phyloP scores from a whole-genome alignment of 30 jellyfish, hydroid and myxozoan species.

The Aurelia coerulea region DNA sequence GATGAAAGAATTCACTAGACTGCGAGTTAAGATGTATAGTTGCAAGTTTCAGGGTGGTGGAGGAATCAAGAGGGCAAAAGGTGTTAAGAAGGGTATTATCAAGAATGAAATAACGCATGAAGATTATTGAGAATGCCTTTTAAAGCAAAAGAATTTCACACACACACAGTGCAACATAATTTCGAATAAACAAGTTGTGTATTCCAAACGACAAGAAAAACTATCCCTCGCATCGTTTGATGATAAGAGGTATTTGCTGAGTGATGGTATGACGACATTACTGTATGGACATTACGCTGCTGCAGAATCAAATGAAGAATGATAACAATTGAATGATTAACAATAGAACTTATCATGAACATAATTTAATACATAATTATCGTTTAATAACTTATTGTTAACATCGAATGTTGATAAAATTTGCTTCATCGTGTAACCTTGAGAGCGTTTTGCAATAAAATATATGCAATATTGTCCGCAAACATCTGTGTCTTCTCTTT shows the following conservation, averaged over 20 bases:
- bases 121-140: not conserved
- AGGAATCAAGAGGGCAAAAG: conserved; percentile 2
- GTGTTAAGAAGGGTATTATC: not conserved
- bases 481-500: too few species aligned
- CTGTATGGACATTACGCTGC: too few species aligned
- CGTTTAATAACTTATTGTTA: too few species aligned
- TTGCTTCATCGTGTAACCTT: too few species aligned
- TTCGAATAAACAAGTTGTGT: not conserved
- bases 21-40: conserved; percentile 16
- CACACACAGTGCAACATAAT: not conserved
- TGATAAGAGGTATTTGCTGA: not conserved
- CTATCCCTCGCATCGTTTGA: not conserved
- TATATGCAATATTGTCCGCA: too few species aligned
- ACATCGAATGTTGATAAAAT: too few species aligned
- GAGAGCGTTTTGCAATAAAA: too few species aligned
- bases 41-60: not conserved
- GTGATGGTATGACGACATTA: too few species aligned
- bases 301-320: too few species aligned
- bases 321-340: too few species aligned
- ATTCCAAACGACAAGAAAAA: not conserved
- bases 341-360: too few species aligned
- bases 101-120: not conserved
- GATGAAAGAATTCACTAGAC: conserved; percentile 14
- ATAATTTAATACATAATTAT: too few species aligned
- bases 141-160: not conserved